These are phyloP conservation scores for Cranoglanis bouderius DNA, from an alignment of 2,113 vertebrate species.

Conservation along the genomic window DNA sequence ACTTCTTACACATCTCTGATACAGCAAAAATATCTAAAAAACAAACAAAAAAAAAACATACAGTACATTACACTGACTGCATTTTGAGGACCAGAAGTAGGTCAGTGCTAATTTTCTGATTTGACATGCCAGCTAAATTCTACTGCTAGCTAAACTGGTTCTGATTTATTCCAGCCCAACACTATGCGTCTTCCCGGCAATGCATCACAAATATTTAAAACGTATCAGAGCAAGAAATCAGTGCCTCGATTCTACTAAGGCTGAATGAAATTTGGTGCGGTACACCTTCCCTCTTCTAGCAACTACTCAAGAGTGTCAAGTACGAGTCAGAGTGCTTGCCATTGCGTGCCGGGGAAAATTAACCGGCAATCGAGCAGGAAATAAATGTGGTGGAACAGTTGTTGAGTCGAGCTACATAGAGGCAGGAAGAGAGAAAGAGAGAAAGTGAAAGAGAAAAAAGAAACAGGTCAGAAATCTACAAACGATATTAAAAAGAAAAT, in stretches of 20 bases:
- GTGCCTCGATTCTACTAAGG: neutral
- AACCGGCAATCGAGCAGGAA: slow-evolving; percentile 68
- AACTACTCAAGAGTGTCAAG: slow-evolving; percentile 19
- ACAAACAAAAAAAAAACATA: neutral
- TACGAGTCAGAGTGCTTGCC: neutral
- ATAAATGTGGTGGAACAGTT: slow-evolving; percentile 54
- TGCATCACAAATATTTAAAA: neutral
- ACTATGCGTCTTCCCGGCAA: neutral
- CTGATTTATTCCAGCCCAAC: neutral
- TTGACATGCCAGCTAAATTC: neutral
- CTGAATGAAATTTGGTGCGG: neutral
- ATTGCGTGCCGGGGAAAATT: slow-evolving; percentile 60
- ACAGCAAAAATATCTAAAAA: neutral
- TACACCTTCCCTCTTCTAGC: neutral
- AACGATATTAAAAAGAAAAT: neutral
- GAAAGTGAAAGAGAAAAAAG: neutral
- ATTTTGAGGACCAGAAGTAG: neutral
- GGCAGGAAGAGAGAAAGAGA: slow-evolving; percentile 6
- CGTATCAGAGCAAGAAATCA: neutral
- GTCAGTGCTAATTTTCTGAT: neutral
- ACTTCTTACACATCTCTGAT: neutral
- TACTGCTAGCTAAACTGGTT: neutral
- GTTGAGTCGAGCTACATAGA: slow-evolving; percentile 17
- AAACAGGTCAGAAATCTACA: neutral
- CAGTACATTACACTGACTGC: neutral